Evolutionary conservation across 2,888 invertebrate species (phyloP).

Genomic region (Hofmannophila pseudospretella): DNA sequence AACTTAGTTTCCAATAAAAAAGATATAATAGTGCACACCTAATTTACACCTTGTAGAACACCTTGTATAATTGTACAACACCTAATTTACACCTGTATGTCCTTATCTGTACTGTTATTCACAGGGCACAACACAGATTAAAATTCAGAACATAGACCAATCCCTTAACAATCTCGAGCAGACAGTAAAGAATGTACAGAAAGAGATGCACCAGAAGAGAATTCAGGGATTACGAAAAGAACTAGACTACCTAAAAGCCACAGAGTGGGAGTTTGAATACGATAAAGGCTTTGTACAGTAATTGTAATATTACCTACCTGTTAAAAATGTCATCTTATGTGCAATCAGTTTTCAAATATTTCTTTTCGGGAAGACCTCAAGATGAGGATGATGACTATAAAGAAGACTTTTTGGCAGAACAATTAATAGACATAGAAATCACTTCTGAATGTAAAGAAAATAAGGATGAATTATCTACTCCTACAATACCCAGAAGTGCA

Average conservation of each 20-base stretch:
- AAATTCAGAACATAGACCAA: slow-evolving; percentile 60
- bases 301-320: slow-evolving; percentile 11
- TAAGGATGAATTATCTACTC: slow-evolving; percentile 8
- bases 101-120: no score
- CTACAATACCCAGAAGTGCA: slow-evolving; percentile 32
- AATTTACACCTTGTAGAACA: no score
- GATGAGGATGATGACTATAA: slow-evolving; percentile 33
- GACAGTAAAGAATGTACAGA: slow-evolving; percentile 74
- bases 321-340: slow-evolving; percentile 65
- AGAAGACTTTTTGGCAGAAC: slow-evolving; percentile 56
- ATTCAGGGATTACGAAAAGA: slow-evolving; percentile 85
- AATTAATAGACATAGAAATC: slow-evolving; percentile 56
- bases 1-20: no score
- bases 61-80: no score
- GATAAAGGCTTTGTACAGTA: slow-evolving; percentile 82
- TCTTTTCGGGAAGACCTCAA: slow-evolving; percentile 33
- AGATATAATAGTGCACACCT: no score
- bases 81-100: no score
- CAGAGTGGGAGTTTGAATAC: slow-evolving; percentile 88
- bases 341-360: slow-evolving; percentile 49
- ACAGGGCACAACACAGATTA: slow-evolving; percentile 45
- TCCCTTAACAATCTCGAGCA: slow-evolving; percentile 72
- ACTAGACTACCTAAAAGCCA: slow-evolving; percentile 85
- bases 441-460: slow-evolving; percentile 20
- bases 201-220: slow-evolving; percentile 84